phyloP scores from a whole-genome alignment of 2,113 vertebrate species.

The Merops nubicus region DNA sequence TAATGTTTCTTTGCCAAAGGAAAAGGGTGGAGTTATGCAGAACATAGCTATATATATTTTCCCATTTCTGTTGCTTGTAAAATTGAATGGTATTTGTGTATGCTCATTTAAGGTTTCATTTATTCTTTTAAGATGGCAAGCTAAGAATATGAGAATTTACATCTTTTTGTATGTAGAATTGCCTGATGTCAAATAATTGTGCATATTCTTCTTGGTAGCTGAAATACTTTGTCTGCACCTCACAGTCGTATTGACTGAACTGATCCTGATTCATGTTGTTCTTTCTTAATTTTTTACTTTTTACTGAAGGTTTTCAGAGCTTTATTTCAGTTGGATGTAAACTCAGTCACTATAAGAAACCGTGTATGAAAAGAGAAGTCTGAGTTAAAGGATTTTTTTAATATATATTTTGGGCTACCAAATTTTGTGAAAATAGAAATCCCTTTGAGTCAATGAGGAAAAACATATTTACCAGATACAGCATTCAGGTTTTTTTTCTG shows the following conservation, averaged over 20 bases:
- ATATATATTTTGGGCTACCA: neutral
- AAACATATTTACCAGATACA: neutral
- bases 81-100: neutral
- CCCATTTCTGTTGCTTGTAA: neutral
- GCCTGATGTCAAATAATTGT: neutral
- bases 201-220: neutral
- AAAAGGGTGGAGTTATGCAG: neutral
- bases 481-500: neutral
- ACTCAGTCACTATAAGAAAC: neutral
- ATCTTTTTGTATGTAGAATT: neutral
- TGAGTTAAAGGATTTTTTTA: neutral
- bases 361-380: neutral
- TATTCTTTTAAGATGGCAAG: neutral
- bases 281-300: neutral
- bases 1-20: neutral
- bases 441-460: neutral
- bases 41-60: neutral
- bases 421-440: neutral
- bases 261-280: neutral
- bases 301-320: neutral
- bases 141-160: neutral
- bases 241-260: neutral
- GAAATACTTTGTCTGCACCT: neutral
- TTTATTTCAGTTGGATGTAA: neutral
- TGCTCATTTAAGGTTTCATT: neutral